Base-by-base conservation (phyloP, 2,113 vertebrate genomes). In the Anguilla japonica region DNA sequence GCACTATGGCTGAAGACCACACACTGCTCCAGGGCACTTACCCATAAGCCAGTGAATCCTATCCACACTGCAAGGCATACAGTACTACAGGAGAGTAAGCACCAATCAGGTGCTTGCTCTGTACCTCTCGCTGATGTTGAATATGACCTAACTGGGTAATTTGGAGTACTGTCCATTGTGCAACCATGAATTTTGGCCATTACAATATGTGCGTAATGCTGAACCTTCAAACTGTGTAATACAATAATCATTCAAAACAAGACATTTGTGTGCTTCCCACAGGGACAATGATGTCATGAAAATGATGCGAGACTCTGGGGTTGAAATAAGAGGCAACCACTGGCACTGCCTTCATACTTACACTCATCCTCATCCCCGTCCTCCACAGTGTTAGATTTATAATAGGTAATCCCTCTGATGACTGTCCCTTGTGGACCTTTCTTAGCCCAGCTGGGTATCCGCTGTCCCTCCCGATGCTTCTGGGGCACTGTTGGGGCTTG, bases 361-460 rank as follows among this genome's bases (percentile, higher is more conserved):
- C 98, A 94, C 57, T 98, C 97, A 80, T 98, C 98, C 0, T 96
- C 95, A 83, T 98, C 97, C 0, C 96, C 95, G 0, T 97, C 96
- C 79, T 99, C 98, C 0, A 95, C 91, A 46, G 95, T 95, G 89
- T 97, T 97, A 7, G 98, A 97, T 92, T 98, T 99, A 91, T 99
- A 99, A 92, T 98, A 99, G 86, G 98, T 99, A 91, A 99, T 93
- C 29, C 97, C 97, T 89, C 97, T 95, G 89, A 99, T 94, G 67
- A 98, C 95, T 43, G 98, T 96, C 85, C 96, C 96, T 84, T 93
- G 95, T 81, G 95, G 93, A 53, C 95, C 94, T 0, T 93, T 88
- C 81, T 94, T 95, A 39, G 92, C 91, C 87, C 93, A 92, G 57
- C 81, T 90, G 86, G 88, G 29, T 71, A 87, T 15, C 84, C 90